Evolutionary conservation across 2,797 vertebrate genomes (phyloP).

Genomic region (Chanos chanos): DNA sequence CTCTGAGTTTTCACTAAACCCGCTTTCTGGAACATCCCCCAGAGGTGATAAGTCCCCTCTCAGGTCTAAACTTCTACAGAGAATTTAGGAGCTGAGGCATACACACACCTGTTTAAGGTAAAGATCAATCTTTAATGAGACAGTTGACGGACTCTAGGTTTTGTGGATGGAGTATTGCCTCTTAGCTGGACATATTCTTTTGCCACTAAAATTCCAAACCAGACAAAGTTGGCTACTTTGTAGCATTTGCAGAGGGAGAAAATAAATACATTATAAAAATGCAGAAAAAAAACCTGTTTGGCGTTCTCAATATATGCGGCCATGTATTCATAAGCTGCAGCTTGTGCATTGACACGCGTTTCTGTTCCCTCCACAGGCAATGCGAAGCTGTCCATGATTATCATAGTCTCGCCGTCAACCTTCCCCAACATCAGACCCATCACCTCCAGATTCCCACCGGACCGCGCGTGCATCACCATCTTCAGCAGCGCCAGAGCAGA

Average conservation of each 20-base stretch:
- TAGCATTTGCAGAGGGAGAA: neutral
- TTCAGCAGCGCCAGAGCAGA: conserved; percentile 94
- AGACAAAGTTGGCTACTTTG: neutral
- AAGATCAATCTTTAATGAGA: too few species aligned
- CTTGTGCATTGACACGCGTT: conserved; percentile 95
- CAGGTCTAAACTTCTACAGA: too few species aligned
- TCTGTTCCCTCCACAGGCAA: conserved; percentile 97
- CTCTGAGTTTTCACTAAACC: too few species aligned
- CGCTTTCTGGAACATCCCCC: too few species aligned
- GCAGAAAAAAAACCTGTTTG: conserved; percentile 98
- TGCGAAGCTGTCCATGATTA: conserved; percentile 99
- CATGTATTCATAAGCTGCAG: conserved; percentile 98
- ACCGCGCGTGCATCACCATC: conserved; percentile 99
- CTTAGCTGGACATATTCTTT: too few species aligned
- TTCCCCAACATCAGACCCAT: conserved; percentile 99
- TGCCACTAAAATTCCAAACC: too few species aligned
- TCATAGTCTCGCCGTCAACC: conserved; percentile 98
- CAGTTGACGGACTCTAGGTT: too few species aligned
- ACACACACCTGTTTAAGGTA: too few species aligned
- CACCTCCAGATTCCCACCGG: conserved; percentile 96
- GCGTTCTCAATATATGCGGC: conserved; percentile 98
- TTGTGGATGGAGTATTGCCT: too few species aligned
- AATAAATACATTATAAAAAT: too few species aligned
- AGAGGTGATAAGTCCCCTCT: too few species aligned
- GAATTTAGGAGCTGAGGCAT: too few species aligned